These are phyloP conservation scores for Chinchilla lanigera DNA, from an alignment of 2,113 vertebrate genomes.

Conservation along the genomic window DNA sequence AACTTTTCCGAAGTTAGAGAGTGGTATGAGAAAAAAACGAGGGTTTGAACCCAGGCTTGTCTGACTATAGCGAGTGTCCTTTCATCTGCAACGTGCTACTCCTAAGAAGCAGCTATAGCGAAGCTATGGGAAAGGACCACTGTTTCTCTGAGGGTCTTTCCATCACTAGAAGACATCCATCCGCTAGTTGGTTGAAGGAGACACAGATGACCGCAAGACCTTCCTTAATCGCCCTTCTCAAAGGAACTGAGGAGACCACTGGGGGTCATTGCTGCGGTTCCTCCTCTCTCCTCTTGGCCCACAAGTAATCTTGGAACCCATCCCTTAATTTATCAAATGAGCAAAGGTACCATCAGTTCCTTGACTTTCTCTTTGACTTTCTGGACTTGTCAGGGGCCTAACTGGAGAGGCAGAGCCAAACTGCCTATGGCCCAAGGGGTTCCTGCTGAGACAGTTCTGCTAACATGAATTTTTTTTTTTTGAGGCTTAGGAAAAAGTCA, in stretches of 20 bases:
- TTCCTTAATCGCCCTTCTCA: neutral
- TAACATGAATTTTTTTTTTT: neutral
- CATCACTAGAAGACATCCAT: neutral
- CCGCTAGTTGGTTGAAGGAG: neutral
- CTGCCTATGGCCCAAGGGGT: neutral
- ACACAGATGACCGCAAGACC: neutral
- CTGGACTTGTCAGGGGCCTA: neutral
- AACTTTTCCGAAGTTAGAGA: neutral
- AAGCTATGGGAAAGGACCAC: neutral
- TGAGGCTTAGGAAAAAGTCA: neutral
- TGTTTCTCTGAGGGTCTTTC: neutral
- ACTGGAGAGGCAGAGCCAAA: neutral
- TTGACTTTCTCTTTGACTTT: neutral
- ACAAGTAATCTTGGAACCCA: neutral
- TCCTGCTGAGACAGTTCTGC: neutral
- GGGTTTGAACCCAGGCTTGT: neutral
- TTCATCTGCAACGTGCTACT: rapidly evolving
- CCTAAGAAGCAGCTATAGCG: neutral
- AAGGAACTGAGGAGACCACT: neutral
- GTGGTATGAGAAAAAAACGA: neutral
- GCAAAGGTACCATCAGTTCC: neutral
- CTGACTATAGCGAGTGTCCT: neutral
- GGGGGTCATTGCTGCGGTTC: neutral
- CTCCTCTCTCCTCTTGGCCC: neutral
- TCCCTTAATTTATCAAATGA: slow-evolving; percentile 1